Evolutionary conservation across 2,797 vertebrate genomes (phyloP), one percentile per base, ranked within the genome.

Genomic region (Macroramphosus scolopax): DNA sequence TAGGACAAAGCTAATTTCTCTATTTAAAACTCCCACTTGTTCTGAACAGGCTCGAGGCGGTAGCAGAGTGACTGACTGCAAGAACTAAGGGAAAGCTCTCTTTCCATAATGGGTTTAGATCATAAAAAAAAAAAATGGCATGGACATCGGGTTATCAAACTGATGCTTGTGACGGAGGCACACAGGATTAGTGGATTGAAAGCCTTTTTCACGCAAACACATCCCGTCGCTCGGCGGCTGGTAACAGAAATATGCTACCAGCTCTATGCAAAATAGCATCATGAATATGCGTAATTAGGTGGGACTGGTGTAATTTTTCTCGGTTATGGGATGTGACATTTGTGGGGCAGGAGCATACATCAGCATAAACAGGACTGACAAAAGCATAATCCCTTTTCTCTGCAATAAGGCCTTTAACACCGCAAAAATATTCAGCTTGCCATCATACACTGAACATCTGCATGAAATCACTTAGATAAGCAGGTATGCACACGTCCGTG

Each of bases 251-350:
- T 63, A 54, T 77, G 69, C 85, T 87, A 78, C 79, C 87, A 88
- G 82, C 39, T 8, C 72, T 90, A 92, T 93, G 91, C 90, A 95
- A 93, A 95, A 82, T 78, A 89, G 77, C 71, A 68, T 89, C 83
- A 92, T 92, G 91, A 93, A 95, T 93, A 95, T 93, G 92, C 60
- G 36, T 91, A 93, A 93, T 95, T 95, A 93, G 90, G 88, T 87
- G 89, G 78, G 91, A 90, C 87, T 81, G 86, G 86, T 86, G 86
- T 93, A 91, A 93, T 95, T 94, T 93, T 89, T 90, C 91, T 89
- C 85, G 82, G 87, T 93, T 96, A 95, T 93, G 82, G 68, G 70
- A 91, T 91, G 89, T 93, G 92, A 93, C 89, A 78, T 95, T 93
- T 93, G 91, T 92, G 89, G 92, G 87, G 88, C 89, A 91, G 82